Base-by-base conservation (phyloP, 2,113 vertebrate genomes). In the Cochlearius cochlearius region DNA sequence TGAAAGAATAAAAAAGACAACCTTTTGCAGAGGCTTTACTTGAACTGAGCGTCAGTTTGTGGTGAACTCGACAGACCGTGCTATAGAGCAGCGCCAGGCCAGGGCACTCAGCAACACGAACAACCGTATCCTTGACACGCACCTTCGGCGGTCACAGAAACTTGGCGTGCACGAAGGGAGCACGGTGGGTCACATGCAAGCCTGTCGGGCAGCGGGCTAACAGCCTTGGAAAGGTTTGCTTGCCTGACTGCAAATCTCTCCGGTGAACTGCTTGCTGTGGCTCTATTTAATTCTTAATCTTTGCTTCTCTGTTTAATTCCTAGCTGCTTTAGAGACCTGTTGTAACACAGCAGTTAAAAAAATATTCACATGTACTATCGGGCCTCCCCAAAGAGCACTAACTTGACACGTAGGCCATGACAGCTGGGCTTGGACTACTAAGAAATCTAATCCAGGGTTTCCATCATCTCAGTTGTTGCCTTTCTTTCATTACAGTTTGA, bases 341-440 rank as follows among this genome's bases (percentile, higher is more conserved):
- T 97, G 93, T 95, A 97, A 93, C 76, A 71, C 62, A 93, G 96
- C 88, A 96, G 94, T 95, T 97, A 91, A 96, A 96, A 97, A 99
- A 98, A 98, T 92, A 98, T 98, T 97, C 98, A 97, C 94, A 94
- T 91, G 95, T 98, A 98, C 98, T 97, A 98, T 98, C 75, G 81
- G 97, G 94, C 87, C 96, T 98, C 98, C 98, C 98, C 96, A 95
- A 98, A 98, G 98, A 98, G 97, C 98, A 97, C 97, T 98, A 98
- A 98, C 98, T 98, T 98, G 98, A 98, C 98, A 98, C 95, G 94
- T 88, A 89, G 96, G 90, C 94, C 83, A 39, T 85, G 94, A 95
- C 94, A 96, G 78, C 88, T 68, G 91, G 89, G 95, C 76, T 92
- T 92, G 80, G 97, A 89, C 97, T 97, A 94, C 96, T 88, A 96